A percentile compares a stretch with the other conserved stretches of the same genome.
Conservation (phyloP, 2,113 vertebrate genomes). For the Cyprinodon brontotheroides region DNA sequence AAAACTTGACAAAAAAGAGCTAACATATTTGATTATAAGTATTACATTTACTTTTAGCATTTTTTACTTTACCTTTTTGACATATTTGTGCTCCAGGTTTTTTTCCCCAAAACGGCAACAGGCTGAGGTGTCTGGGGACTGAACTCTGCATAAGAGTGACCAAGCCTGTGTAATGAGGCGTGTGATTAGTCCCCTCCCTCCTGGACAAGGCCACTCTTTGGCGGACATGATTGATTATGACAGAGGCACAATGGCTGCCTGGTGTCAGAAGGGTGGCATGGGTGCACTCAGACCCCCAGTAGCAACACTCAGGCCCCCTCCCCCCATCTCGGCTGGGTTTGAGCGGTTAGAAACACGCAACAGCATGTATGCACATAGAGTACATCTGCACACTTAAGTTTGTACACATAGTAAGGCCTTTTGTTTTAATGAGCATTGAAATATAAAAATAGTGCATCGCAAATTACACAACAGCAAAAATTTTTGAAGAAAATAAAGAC, state of each 20-base stretch:
- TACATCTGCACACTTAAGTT: slow-evolving; percentile 8
- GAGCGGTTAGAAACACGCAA: slow-evolving; percentile 30
- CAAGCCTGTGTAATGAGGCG: slow-evolving; percentile 85
- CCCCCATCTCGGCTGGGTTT: slow-evolving; percentile 8
- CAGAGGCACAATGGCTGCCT: slow-evolving; percentile 78
- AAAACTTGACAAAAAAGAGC: background rate
- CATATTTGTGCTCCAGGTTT: slow-evolving; percentile 29
- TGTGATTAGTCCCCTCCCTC: slow-evolving; percentile 83
- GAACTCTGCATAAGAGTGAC: slow-evolving; percentile 72
- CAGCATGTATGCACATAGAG: slow-evolving; percentile 8
- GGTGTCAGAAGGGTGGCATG: slow-evolving; percentile 76
- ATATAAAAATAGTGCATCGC: background rate
- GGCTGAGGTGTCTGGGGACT: slow-evolving; percentile 73
- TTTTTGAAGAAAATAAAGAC: background rate
- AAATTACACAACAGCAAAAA: background rate
- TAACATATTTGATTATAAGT: background rate
- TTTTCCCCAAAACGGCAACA: slow-evolving; percentile 71
- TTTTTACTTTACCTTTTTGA: background rate
- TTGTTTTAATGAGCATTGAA: background rate
- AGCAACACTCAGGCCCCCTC: slow-evolving; percentile 38
- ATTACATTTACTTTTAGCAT: background rate
- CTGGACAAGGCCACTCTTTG: slow-evolving; percentile 76
- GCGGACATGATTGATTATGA: slow-evolving; percentile 82
- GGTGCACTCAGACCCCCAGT: slow-evolving; percentile 61
- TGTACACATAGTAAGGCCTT: background rate